A percentile compares a stretch with the other conserved stretches of the same genome.
These are phyloP conservation scores for Lamprotornis superbus DNA, from an alignment of 2,113 vertebrate genomes.

Conservation along the genomic window DNA sequence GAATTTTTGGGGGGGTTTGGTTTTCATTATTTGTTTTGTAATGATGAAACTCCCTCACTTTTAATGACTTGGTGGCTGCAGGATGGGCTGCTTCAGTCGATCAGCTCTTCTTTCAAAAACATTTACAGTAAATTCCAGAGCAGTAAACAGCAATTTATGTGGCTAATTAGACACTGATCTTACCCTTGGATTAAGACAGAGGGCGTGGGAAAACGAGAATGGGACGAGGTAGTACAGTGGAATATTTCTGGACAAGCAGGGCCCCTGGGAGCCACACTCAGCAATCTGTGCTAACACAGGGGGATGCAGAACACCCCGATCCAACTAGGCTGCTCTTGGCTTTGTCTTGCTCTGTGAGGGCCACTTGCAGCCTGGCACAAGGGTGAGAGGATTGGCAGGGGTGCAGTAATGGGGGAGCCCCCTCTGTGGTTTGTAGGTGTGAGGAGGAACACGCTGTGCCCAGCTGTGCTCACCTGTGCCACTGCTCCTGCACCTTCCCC, in stretches of 20 bases:
- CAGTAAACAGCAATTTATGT: not conserved
- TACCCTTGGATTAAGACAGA: not conserved
- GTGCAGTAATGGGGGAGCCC: not conserved
- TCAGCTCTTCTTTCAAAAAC: not conserved
- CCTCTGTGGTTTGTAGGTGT: not conserved
- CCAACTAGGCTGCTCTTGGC: not conserved
- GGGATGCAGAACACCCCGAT: fast-evolving
- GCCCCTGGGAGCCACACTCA: not conserved
- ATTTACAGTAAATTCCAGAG: not conserved
- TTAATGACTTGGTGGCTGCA: not conserved
- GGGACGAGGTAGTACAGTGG: not conserved
- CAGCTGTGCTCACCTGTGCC: not conserved
- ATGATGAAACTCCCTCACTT: not conserved
- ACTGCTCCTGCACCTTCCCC: not conserved
- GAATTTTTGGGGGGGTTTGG: not conserved
- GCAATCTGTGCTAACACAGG: not conserved
- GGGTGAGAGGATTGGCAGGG: not conserved
- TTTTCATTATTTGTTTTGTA: not conserved
- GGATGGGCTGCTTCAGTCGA: not conserved
- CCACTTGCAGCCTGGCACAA: not conserved
- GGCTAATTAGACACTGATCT: not conserved
- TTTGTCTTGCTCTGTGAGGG: not conserved
- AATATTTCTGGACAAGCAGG: not conserved
- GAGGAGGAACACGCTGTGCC: not conserved
- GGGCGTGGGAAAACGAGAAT: not conserved